Evolutionary conservation across 53 echinoderm and acorn worm genomes (phyloP).

Genomic region (Holothuria leucospilota): DNA sequence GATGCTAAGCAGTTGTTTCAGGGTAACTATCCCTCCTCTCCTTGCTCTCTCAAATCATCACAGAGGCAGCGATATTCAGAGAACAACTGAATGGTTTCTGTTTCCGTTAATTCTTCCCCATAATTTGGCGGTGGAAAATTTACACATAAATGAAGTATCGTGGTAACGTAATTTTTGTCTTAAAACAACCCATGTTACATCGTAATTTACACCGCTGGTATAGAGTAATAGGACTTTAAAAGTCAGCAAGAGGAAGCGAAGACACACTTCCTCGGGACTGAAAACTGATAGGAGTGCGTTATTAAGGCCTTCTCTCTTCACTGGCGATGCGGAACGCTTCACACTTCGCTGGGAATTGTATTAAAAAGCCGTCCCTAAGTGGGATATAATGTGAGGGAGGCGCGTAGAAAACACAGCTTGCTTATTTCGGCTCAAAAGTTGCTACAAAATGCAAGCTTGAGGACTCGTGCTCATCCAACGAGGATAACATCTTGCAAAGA

Average conservation of each 20-base stretch:
- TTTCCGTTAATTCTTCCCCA: not conserved
- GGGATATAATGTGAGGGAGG: constrained; percentile 51
- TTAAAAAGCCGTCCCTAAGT: constrained; percentile 54
- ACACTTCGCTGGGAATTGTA: constrained; percentile 52
- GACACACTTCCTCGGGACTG: constrained; percentile 33
- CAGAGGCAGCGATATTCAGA: too few species aligned
- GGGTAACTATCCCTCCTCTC: too few species aligned
- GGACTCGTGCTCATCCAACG: too few species aligned
- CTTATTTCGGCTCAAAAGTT: constrained; percentile 24
- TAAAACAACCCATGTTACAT: constrained; percentile 49
- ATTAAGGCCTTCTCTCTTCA: constrained; percentile 42
- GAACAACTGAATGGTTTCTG: not conserved
- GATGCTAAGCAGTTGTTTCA: constrained; percentile 20
- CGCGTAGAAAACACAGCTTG: constrained; percentile 34
- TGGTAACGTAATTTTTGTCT: constrained; percentile 25
- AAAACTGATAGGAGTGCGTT: constrained; percentile 40
- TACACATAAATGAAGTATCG: constrained; percentile 47
- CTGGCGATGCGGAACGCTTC: constrained; percentile 39
- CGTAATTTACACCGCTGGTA: constrained; percentile 49
- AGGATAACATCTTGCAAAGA: too few species aligned
- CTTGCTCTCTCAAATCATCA: too few species aligned
- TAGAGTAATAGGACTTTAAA: constrained; percentile 46
- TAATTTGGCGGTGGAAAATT: constrained; percentile 37
- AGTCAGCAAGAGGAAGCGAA: constrained; percentile 22
- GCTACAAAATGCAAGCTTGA: constrained; percentile 20